Evolutionary conservation across 2,888 invertebrate genomes (phyloP), one percentile per base, ranked within the genome.

Genomic region (Gastracanthus pulcherrimus): DNA sequence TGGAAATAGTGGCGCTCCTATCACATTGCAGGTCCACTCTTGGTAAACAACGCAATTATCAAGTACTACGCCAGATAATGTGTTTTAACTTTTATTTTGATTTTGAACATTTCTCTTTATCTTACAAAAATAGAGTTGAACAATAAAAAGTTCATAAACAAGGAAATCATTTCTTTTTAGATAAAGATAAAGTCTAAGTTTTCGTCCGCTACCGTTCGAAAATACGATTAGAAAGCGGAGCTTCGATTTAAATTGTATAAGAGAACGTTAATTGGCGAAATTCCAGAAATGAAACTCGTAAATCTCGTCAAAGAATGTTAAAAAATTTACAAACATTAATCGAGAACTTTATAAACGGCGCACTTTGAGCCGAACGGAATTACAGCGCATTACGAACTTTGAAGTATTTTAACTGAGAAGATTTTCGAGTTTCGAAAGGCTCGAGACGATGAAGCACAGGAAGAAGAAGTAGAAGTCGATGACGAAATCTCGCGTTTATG

Each of bases 401-500:
- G 4, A 5, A 0, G 36, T 2, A 9, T 26, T 3, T 1, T 31
- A 51, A n/a, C 2, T 34, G 26, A 36, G n/a, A 71, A 38, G 45
- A 74, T 74, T 51, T 75, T 55, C n/a, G 19, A 76, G 51, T 66
- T 66, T 51, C 66, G 66, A 66, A 76, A 76, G 36, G 34, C 45
- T n/a, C 26, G 31, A n/a, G n/a, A n/a, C n/a, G n/a, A n/a, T n/a
- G n/a, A n/a, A n/a, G n/a, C n/a, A n/a, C n/a, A n/a, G n/a, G n/a
- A n/a, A n/a, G n/a, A n/a, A n/a, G n/a, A n/a, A n/a, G n/a, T n/a
- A n/a, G n/a, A n/a, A n/a, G n/a, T n/a, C 60, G 34, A 66, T 76
- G 51, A 76, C 19, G 75, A 66, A 66, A 66, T 76, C 58, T 41
- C 29, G 9, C 6, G 51, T 74, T 76, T 66, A 76, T 76, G 75